A percentile compares a stretch with the other conserved stretches of the same genome.
These are phyloP conservation scores for Drosophila quinaria DNA, from an alignment of 2,888 invertebrate genomes.

Conservation along the genomic window DNA sequence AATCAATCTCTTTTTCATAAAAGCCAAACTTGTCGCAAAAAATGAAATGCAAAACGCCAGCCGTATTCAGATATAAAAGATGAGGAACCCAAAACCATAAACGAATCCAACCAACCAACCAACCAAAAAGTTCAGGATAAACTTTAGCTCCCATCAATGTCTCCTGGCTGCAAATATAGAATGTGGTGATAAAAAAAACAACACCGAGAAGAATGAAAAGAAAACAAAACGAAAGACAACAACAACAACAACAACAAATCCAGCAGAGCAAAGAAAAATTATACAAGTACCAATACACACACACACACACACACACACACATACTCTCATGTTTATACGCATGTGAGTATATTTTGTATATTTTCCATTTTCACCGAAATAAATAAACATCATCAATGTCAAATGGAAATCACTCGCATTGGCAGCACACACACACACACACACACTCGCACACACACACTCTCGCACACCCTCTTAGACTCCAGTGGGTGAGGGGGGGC, in stretches of 20 bases:
- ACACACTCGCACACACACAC: background rate
- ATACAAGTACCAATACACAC: slow-evolving; percentile 50
- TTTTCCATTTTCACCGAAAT: slow-evolving; percentile 81
- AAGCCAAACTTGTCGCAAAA: slow-evolving; percentile 74
- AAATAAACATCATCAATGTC: slow-evolving; percentile 84
- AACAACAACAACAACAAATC: slow-evolving; percentile 44
- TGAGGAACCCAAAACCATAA: slow-evolving; percentile 35
- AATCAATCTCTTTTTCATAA: slow-evolving; percentile 78
- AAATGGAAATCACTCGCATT: slow-evolving; percentile 79
- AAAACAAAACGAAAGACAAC: slow-evolving; percentile 39
- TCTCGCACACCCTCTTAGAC: background rate
- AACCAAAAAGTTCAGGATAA: slow-evolving; percentile 23
- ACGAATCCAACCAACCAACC: background rate
- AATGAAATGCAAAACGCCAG: slow-evolving; percentile 43
- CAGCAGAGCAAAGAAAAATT: slow-evolving; percentile 44
- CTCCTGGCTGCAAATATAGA: slow-evolving; percentile 56
- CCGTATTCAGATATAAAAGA: slow-evolving; percentile 39
- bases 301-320: slow-evolving; percentile 15
- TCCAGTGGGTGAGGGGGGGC: background rate
- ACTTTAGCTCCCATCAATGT: slow-evolving; percentile 52
- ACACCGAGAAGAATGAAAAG: slow-evolving; percentile 29
- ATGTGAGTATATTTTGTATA: slow-evolving; percentile 56
- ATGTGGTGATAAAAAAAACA: slow-evolving; percentile 40
- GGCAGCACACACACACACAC: slow-evolving; percentile 27
- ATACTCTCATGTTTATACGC: slow-evolving; percentile 14